phyloP scores from a whole-genome alignment of 30 jellyfish, hydroid and myxozoan genomes.

The Pelagia noctiluca region DNA sequence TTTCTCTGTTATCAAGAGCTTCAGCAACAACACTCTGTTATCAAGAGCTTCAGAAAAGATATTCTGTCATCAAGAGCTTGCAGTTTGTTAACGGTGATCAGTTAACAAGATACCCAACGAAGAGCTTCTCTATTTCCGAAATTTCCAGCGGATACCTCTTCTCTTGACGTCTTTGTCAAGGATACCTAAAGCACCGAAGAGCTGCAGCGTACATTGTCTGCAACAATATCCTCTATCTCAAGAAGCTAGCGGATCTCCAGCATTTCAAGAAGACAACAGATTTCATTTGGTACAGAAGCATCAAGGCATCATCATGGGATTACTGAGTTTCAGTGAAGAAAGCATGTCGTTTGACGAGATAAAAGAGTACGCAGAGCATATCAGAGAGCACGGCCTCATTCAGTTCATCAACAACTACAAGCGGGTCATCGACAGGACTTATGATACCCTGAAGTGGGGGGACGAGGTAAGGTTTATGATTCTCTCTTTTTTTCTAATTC shows the following conservation, averaged over 20 bases:
- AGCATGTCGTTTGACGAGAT: constrained; percentile 86
- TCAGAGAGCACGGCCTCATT: constrained; percentile 88
- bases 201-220: no score
- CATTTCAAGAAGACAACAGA: neutral
- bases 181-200: no score
- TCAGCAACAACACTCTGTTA: neutral
- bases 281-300: neutral
- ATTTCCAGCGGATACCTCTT: neutral
- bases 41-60: neutral
- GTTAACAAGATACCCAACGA: neutral
- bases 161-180: neutral
- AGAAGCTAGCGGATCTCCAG: no score
- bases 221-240: no score
- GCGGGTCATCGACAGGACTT: constrained; percentile 79
- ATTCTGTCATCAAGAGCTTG: neutral
- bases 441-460: constrained; percentile 97
- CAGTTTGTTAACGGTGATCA: neutral
- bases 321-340: constrained; percentile 72
- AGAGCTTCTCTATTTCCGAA: neutral
- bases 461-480: constrained; percentile 99
- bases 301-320: constrained; percentile 44
- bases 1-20: neutral
- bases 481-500: no score
- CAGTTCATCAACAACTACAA: constrained; percentile 92
- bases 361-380: constrained; percentile 83